A percentile compares a stretch with the other conserved stretches of the same genome.
Evolutionary conservation across 2,113 vertebrate genomes (phyloP).

Genomic region (Papio anubis): DNA sequence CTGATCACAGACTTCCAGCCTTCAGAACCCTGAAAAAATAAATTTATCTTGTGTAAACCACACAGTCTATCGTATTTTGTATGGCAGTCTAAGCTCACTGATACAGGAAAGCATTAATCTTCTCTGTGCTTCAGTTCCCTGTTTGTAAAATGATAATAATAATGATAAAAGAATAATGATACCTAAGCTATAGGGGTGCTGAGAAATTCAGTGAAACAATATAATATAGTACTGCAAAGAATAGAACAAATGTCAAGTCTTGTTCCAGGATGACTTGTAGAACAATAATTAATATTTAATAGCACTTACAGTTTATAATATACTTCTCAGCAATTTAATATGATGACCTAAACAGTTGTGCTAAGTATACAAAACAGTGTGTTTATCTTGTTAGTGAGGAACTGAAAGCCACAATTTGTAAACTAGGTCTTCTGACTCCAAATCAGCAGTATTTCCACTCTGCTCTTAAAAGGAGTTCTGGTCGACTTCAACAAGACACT

Average conservation of each 20-base stretch:
- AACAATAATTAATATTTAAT: neutral
- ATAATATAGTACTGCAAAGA: neutral
- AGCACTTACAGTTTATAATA: neutral
- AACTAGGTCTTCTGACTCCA: neutral
- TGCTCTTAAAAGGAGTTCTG: neutral
- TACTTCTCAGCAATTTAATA: neutral
- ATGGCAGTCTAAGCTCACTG: neutral
- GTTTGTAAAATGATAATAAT: neutral
- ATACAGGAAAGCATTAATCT: neutral
- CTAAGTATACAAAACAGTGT: neutral
- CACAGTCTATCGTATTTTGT: neutral
- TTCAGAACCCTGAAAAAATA: neutral
- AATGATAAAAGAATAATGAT: neutral
- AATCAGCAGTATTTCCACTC: neutral
- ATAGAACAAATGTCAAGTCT: neutral
- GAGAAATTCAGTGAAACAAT: neutral
- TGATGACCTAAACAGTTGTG: neutral
- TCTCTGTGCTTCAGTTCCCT: neutral
- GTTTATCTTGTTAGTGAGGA: neutral
- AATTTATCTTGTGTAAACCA: neutral
- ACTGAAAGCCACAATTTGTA: neutral
- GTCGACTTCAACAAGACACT: neutral
- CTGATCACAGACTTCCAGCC: neutral
- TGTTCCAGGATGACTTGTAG: neutral
- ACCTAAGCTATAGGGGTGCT: neutral